phyloP scores from a whole-genome alignment of 2,888 invertebrate genomes.

The Ophion costatus region DNA sequence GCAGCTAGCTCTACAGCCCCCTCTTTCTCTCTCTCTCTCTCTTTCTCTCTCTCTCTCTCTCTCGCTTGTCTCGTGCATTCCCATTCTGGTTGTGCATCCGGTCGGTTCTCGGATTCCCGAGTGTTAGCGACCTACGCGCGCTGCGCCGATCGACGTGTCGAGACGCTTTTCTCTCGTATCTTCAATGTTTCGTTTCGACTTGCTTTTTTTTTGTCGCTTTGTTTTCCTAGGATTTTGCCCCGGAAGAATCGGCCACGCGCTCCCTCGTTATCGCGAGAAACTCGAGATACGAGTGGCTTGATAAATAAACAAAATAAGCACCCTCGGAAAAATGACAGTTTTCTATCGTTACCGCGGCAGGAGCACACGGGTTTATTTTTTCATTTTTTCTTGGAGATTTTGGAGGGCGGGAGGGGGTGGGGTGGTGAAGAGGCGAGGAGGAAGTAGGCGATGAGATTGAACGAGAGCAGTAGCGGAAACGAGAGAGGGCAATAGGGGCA shows the following conservation, averaged over 20 bases:
- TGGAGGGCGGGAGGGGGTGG: too few relatives aligned
- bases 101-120: slow-evolving; percentile 73
- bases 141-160: slow-evolving; percentile 25
- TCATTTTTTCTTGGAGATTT: too few relatives aligned
- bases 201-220: slow-evolving; percentile 1
- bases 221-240: slow-evolving; percentile 6
- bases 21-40: slow-evolving; percentile 1
- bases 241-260: background rate
- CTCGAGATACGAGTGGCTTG: background rate
- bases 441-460: too few relatives aligned
- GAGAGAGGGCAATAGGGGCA: slow-evolving; percentile 35
- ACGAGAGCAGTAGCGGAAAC: too few relatives aligned
- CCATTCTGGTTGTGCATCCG: slow-evolving; percentile 81
- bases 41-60: slow-evolving; percentile 11
- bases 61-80: slow-evolving; percentile 71
- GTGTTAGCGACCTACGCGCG: slow-evolving; percentile 47
- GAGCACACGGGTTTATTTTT: too few relatives aligned
- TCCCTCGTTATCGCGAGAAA: slow-evolving; percentile 6
- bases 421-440: too few relatives aligned
- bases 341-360: too few relatives aligned
- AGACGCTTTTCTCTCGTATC: slow-evolving; percentile 39
- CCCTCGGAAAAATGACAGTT: too few relatives aligned
- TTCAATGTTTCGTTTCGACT: slow-evolving; percentile 13
- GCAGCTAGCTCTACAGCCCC: background rate
- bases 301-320: background rate